These are phyloP conservation scores for Lampris megalopsis DNA, from an alignment of 2,113 vertebrate genomes.

Conservation along the genomic window DNA sequence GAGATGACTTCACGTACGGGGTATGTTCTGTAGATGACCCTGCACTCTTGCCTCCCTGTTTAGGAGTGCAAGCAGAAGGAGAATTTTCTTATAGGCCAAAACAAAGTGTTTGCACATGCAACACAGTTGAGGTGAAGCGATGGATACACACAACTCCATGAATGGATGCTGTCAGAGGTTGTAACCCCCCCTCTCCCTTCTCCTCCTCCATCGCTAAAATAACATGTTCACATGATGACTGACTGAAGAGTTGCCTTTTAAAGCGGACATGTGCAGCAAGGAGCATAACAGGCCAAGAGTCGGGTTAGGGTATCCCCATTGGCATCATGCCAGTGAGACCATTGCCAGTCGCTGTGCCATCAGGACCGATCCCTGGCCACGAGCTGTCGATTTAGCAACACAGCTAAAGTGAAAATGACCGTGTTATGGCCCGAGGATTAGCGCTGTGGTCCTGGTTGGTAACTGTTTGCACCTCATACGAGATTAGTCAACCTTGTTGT, in stretches of 20 bases:
- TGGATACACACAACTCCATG: background rate
- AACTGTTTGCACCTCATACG: conserved; percentile 43
- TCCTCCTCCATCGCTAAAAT: background rate
- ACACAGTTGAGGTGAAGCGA: background rate
- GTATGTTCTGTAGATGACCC: background rate
- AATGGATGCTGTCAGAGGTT: background rate
- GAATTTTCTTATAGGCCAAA: no score
- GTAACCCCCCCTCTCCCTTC: background rate
- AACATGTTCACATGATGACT: conserved; percentile 8
- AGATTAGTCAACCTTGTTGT: conserved; percentile 31
- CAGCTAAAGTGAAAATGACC: conserved; percentile 11
- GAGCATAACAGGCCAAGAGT: background rate
- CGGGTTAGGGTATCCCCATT: conserved; percentile 41
- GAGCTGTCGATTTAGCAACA: conserved; percentile 39
- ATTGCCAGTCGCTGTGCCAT: conserved; percentile 12
- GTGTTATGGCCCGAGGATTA: conserved; percentile 13
- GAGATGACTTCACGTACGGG: no score
- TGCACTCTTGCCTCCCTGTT: background rate
- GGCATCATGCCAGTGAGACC: conserved; percentile 31
- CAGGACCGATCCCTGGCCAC: conserved; percentile 2
- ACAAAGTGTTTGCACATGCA: no score
- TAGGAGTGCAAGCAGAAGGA: background rate
- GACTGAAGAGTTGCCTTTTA: background rate
- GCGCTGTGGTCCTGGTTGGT: conserved; percentile 3
- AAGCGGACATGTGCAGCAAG: background rate